phyloP scores from a whole-genome alignment of 2,797 vertebrate species.

The Kryptopterus vitreolus region DNA sequence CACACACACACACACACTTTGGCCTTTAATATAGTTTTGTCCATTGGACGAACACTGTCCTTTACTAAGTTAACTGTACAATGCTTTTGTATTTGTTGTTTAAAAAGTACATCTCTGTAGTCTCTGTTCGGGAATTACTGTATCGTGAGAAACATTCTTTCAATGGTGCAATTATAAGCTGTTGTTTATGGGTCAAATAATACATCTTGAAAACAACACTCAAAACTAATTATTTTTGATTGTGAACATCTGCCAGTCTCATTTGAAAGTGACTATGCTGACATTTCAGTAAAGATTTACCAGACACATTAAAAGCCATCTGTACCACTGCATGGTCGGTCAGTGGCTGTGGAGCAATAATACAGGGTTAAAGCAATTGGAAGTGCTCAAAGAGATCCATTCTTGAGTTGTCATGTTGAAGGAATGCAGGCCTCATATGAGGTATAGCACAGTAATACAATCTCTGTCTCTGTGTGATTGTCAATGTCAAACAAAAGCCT shows the following conservation, averaged over 20 bases:
- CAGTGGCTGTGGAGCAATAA: slow-evolving; percentile 40
- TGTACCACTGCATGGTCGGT: slow-evolving; percentile 31
- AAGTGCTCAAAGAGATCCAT: slow-evolving; percentile 61
- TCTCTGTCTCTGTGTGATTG: slow-evolving; percentile 46
- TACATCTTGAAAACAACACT: neutral
- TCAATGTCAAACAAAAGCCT: slow-evolving; percentile 50
- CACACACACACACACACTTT: neutral
- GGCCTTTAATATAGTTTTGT: slow-evolving; percentile 9
- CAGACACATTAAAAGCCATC: neutral
- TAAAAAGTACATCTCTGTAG: no score
- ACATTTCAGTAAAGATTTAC: slow-evolving; percentile 12
- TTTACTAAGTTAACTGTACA: neutral
- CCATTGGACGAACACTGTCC: neutral
- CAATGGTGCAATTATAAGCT: neutral
- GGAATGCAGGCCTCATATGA: slow-evolving; percentile 61
- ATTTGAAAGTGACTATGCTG: slow-evolving; percentile 6
- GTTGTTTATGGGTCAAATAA: neutral
- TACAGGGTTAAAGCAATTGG: slow-evolving; percentile 57
- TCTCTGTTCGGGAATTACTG: neutral
- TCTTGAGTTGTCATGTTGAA: slow-evolving; percentile 63
- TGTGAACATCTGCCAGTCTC: neutral
- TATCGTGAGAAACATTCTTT: neutral
- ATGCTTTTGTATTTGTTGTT: neutral
- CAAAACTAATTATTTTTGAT: slow-evolving; percentile 7
- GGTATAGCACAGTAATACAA: slow-evolving; percentile 41